Percentiles rank a stretch among this genome's conserved stretches.
Conservation (phyloP, 2,888 invertebrate species). For the Cryptocephalus moraei region DNA sequence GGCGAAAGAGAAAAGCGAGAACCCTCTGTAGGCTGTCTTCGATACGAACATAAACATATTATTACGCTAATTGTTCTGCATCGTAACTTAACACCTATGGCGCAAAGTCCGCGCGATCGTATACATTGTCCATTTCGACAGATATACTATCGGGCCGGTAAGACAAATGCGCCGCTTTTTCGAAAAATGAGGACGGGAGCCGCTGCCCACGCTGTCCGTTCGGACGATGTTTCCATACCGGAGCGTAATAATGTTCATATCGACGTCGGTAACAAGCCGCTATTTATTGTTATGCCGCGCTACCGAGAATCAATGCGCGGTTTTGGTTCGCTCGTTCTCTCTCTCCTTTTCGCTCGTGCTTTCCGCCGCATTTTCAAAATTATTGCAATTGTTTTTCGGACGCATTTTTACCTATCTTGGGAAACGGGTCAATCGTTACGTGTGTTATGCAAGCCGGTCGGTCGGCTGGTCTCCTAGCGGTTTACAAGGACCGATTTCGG, state of each 20-base stretch:
- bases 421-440: too few species aligned
- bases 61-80: constrained; percentile 34
- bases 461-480: too few species aligned
- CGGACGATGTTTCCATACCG: neutral
- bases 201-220: neutral
- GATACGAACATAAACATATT: constrained; percentile 29
- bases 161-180: constrained; percentile 30
- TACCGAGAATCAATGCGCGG: neutral
- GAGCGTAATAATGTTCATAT: neutral
- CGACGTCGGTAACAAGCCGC: neutral
- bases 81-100: constrained; percentile 36
- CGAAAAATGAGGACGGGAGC: neutral
- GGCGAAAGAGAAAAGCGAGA: too few species aligned
- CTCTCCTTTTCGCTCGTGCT: too few species aligned
- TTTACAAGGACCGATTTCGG: too few species aligned
- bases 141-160: constrained; percentile 29
- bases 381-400: too few species aligned
- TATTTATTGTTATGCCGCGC: neutral
- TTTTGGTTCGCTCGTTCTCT: too few species aligned
- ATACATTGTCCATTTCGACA: constrained; percentile 32
- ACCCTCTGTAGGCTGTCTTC: neutral
- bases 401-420: too few species aligned
- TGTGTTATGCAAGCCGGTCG: too few species aligned
- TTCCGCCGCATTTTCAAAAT: too few species aligned
- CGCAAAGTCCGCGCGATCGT: constrained; percentile 28